Percentiles rank a stretch among this genome's conserved stretches.
phyloP scores from a whole-genome alignment of 1,140 invertebrate species.

The Hydropsyche tenuis region DNA sequence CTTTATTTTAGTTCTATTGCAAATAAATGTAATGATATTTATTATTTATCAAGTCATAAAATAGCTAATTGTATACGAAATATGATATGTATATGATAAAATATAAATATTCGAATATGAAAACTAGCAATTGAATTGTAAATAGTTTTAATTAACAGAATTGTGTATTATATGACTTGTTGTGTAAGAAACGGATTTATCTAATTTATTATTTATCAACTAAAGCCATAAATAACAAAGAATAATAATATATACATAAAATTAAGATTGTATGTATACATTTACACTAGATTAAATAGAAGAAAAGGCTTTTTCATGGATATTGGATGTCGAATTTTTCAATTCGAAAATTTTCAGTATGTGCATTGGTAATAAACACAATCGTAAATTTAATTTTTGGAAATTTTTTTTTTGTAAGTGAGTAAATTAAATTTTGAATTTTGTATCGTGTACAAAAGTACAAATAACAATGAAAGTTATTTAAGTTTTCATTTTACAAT shows the following conservation, averaged over 20 bases:
- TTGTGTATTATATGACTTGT: conserved; percentile 16
- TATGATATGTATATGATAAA: neutral
- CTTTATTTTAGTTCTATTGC: too few species aligned
- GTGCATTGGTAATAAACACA: too few species aligned
- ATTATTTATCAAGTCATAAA: too few species aligned
- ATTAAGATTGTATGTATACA: conserved; percentile 14
- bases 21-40: too few species aligned
- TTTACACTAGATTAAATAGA: neutral
- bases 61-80: conserved; percentile 6
- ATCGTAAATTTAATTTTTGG: neutral
- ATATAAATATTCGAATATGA: neutral
- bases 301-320: conserved; percentile 1
- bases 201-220: conserved; percentile 24
- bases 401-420: too few species aligned
- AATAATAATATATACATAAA: conserved; percentile 21
- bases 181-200: conserved; percentile 28
- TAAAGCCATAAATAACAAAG: conserved; percentile 22
- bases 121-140: conserved; percentile 18
- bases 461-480: neutral
- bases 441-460: neutral
- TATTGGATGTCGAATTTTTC: neutral
- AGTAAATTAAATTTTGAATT: too few species aligned
- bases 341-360: neutral
- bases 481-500: too few species aligned
- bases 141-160: conserved; percentile 13